Conservation (phyloP, 2,797 vertebrate species). For the Semaprochilodus insignis region DNA sequence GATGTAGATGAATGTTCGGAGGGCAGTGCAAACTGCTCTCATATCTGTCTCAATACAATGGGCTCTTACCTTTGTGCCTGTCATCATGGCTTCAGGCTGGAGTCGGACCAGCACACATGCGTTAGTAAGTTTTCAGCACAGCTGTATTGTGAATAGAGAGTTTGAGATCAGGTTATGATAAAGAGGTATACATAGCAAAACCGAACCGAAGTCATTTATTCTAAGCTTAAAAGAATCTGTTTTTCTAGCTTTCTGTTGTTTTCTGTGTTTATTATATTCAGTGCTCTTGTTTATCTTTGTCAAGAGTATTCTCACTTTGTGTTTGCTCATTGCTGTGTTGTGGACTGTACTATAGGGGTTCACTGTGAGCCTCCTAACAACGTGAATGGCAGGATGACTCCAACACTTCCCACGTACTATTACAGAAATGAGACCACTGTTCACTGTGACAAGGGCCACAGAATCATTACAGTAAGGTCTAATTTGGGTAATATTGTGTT, state of each 20-base stretch:
- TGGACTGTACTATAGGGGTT: neutral
- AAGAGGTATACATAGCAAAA: neutral
- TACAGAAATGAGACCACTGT: constrained; percentile 15
- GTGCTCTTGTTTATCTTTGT: neutral
- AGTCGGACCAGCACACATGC: constrained; percentile 73
- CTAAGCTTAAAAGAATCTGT: too few relatives aligned
- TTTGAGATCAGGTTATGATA: neutral
- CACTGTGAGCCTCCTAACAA: constrained; percentile 27
- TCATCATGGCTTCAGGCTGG: constrained; percentile 75
- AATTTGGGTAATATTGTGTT: neutral
- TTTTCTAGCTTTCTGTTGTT: neutral
- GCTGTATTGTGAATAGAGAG: neutral
- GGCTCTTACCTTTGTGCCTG: constrained; percentile 80
- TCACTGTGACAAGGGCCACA: constrained; percentile 27
- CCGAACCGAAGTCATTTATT: neutral
- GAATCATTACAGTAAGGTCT: constrained; percentile 25
- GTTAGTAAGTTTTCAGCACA: constrained; percentile 63
- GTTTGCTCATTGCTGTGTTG: neutral
- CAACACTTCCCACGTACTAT: constrained; percentile 4
- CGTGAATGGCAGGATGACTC: neutral
- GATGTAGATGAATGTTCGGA: constrained; percentile 78
- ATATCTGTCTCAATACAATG: constrained; percentile 80
- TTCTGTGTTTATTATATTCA: neutral
- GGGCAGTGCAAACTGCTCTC: constrained; percentile 66
- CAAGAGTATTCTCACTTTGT: neutral